Base-by-base conservation (phyloP, 2,797 vertebrate genomes). In the Phoxinus dragarum region DNA sequence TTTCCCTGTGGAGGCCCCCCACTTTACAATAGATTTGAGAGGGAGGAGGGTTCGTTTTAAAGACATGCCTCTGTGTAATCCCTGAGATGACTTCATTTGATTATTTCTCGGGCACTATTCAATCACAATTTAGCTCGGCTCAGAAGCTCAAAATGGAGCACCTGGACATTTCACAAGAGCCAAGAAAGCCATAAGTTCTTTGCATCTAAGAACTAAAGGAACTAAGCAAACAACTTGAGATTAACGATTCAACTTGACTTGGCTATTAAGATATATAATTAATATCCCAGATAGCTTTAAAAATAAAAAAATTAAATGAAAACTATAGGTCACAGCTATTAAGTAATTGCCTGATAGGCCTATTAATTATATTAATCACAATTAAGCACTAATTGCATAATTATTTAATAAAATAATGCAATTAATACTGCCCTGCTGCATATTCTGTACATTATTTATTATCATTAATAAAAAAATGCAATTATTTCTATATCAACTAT, bases 191-290 rank as follows among this genome's bases (percentile, higher is more conserved):
- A 67, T 10, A 7, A 67, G 38, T 44, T 68, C 4, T 44, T 77
- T 78, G 36, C 66, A 68, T 68, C 17, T 7, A 42, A 42, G 47
- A 71, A 54, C 19, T 75, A 21, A 34, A 42, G 16, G 31, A 73
- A 86, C n/a, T 61, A 23, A 44, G 38, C 17, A 34, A 61, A 67
- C 84, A 89, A 85, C 88, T 80, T 84, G 36, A 19, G 87, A 91
- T 85, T 87, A 88, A 86, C 73, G 59, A 91, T 92, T 92, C 91
- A 90, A 93, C 90, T 91, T 93, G 89, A 92, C 90, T 94, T 94
- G 93, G 92, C 93, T 93, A 94, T 94, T 94, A 94, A 90, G 82
- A 69, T 81, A 84, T 85, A 93, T 91, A 91, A 94, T 94, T 94
- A 93, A 91, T 93, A 91, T 93, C 92, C 92, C 90, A 91, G 93